Evolutionary conservation across 1,140 invertebrate genomes (phyloP), one percentile per base, ranked within the genome.

Genomic region (Eupeodes corollae): DNA sequence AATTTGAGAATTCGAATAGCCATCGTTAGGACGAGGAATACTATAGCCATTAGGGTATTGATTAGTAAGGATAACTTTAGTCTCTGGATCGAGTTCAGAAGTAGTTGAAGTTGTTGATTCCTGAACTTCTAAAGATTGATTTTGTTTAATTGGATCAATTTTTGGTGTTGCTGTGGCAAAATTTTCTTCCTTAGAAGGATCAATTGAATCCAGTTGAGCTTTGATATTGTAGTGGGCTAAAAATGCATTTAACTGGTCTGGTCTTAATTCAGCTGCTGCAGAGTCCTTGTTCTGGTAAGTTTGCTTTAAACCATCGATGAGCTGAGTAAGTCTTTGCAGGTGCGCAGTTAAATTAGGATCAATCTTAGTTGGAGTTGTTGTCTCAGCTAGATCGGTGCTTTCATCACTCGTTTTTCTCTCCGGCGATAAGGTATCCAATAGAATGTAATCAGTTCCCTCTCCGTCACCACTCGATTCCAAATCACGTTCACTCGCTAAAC

Each of bases 241-340:
- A 19, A 66, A 68, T 9, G 66, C 61, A 49, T 68, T 68, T 26
- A 68, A 44, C 41, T 68, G 66, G 55, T 68, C 62, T 0, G 66
- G 61, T 1, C 61, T 51, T 48, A 68, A 48, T 9, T 66, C 65
- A n/a, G 46, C n/a, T 1, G 56, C 54, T 6, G 42, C 32, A 12
- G 14, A 26, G 12, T 44, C 46, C 5, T 38, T 45, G 12, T 57
- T 56, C 42, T 67, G 56, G 32, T 67, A 67, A 2, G 52, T 63
- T 33, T 63, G 49, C 49, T 67, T 60, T 6, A 68, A 45, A n/a
- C 63, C 63, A 44, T 68, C 61, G n/a, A 68, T 63, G 13, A 68
- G 34, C 21, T 68, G 66, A 5, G 65, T 63, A 5, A 68, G 39
- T 8, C 65, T 48, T 44, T 68, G 66, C 13, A 68, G 44, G 42